Conservation (phyloP, 1,140 invertebrate genomes). For the Pantala flavescens region DNA sequence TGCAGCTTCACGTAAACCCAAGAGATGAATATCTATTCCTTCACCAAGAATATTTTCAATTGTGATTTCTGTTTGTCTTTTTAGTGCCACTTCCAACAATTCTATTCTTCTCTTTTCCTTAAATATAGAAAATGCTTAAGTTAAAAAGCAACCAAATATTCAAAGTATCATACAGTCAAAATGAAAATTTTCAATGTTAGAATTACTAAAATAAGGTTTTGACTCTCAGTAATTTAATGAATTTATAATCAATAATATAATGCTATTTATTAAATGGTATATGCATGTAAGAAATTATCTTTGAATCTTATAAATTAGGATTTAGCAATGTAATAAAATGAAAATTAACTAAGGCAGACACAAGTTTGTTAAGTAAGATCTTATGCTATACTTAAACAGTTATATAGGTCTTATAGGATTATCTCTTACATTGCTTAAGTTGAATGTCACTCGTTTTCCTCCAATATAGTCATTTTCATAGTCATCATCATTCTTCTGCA, state of each 20-base stretch:
- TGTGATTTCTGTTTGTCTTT: constrained; percentile 87
- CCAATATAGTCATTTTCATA: constrained; percentile 39
- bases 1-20: constrained; percentile 79
- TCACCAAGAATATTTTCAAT: constrained; percentile 86
- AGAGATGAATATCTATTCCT: constrained; percentile 92
- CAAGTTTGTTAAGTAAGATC: too few relatives aligned
- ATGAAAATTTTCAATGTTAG: too few relatives aligned
- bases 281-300: too few relatives aligned
- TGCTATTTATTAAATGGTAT: too few relatives aligned
- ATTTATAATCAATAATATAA: too few relatives aligned
- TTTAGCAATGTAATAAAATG: too few relatives aligned
- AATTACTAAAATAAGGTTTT: too few relatives aligned
- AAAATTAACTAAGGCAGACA: too few relatives aligned
- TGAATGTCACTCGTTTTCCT: constrained; percentile 67
- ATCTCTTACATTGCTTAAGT: constrained; percentile 60
- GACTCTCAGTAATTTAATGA: too few relatives aligned
- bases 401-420: not conserved
- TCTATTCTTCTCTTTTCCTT: constrained; percentile 12
- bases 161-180: too few relatives aligned
- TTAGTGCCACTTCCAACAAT: constrained; percentile 77
- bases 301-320: too few relatives aligned
- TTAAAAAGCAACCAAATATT: too few relatives aligned
- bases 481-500: constrained; percentile 26
- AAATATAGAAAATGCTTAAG: not conserved
- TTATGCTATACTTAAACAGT: not conserved